These are phyloP conservation scores for Cactoblastis cactorum DNA, from an alignment of 2,888 invertebrate genomes.

Conservation along the genomic window DNA sequence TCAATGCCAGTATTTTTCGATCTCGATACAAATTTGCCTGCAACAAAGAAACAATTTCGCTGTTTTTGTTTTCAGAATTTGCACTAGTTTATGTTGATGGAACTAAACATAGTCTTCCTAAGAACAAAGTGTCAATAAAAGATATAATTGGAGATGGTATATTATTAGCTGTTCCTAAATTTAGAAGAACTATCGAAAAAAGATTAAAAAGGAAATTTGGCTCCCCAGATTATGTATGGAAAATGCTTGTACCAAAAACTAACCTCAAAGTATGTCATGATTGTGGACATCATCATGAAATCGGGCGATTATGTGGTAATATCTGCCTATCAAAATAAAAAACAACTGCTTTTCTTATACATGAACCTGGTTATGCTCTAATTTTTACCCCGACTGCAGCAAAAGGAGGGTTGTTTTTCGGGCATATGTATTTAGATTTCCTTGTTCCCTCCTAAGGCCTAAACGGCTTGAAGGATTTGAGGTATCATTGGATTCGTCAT, in stretches of 20 bases:
- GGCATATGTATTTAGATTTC: too few species aligned
- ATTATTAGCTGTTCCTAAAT: conserved; percentile 90
- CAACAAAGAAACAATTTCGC: background rate
- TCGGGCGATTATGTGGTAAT: conserved; percentile 89
- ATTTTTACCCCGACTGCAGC: too few species aligned
- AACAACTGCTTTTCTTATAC: too few species aligned
- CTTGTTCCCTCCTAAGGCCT: too few species aligned
- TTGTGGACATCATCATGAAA: conserved; percentile 92
- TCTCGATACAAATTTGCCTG: background rate
- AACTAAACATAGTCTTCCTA: conserved; percentile 25
- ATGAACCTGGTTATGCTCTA: too few species aligned
- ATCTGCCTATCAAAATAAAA: too few species aligned
- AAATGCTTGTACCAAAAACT: conserved; percentile 84
- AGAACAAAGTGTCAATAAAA: conserved; percentile 74
- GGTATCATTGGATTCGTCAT: too few species aligned
- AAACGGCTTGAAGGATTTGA: too few species aligned
- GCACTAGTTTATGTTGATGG: conserved; percentile 53
- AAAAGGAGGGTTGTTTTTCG: too few species aligned
- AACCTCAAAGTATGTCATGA: conserved; percentile 87
- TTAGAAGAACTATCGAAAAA: conserved; percentile 87
- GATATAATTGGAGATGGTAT: conserved; percentile 86
- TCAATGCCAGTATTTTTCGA: too few species aligned
- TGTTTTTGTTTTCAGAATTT: conserved; percentile 41
- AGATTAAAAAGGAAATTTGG: conserved; percentile 87
- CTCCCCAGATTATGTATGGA: conserved; percentile 81